A percentile compares a stretch with the other conserved stretches of the same genome.
Evolutionary conservation across 2,888 invertebrate species (phyloP).

Genomic region (Orchesellides sinensis): DNA sequence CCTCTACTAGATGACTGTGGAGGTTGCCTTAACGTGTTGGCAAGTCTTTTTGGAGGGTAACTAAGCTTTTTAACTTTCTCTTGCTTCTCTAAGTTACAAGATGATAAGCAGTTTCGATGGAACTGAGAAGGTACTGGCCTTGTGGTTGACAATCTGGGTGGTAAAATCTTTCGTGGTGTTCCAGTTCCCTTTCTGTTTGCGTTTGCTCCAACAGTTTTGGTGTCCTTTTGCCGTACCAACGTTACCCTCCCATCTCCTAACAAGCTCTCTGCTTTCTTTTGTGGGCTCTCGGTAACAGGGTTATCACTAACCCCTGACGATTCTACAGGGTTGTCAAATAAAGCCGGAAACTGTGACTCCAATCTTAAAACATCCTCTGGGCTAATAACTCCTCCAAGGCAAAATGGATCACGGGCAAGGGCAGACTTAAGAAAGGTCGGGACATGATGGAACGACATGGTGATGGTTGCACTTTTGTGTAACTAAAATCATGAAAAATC

Average conservation of each 20-base stretch:
- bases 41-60: background rate
- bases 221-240: background rate
- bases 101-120: background rate
- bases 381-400: constrained; percentile 65
- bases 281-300: too few relatives aligned
- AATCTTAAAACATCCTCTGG: constrained; percentile 71
- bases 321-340: constrained; percentile 64
- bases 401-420: constrained; percentile 69
- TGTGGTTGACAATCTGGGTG: background rate
- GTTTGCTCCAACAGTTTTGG: background rate
- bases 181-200: background rate
- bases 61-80: background rate
- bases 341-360: constrained; percentile 69
- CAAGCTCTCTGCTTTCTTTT: too few relatives aligned
- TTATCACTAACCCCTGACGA: too few relatives aligned
- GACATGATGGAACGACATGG: constrained; percentile 55
- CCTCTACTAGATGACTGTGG: too few relatives aligned
- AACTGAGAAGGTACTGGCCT: background rate
- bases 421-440: constrained; percentile 70
- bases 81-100: background rate
- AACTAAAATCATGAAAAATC: too few relatives aligned
- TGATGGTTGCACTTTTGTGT: background rate
- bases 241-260: background rate
- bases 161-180: background rate
- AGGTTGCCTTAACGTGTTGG: background rate